A percentile compares a stretch with the other conserved stretches of the same genome.
These are phyloP conservation scores for Hypolimnas misippus DNA, from an alignment of 2,888 invertebrate species.

Conservation along the genomic window DNA sequence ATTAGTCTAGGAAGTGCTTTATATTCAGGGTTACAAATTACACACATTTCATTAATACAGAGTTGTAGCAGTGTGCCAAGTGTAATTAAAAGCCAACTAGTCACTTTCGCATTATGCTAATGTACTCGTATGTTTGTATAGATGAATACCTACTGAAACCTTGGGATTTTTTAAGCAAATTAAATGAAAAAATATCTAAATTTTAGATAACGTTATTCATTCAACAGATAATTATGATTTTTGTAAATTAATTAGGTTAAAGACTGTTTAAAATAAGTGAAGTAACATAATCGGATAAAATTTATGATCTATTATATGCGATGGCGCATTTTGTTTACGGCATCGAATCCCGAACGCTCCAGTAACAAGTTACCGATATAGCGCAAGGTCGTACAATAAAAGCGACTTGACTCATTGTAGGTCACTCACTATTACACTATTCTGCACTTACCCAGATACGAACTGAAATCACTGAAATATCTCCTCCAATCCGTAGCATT, in stretches of 20 bases:
- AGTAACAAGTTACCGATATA: constrained; percentile 78
- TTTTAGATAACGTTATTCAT: too few relatives aligned
- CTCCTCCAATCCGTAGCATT: constrained; percentile 74
- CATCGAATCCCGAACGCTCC: constrained; percentile 66
- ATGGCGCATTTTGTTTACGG: constrained; percentile 78
- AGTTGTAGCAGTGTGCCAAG: not conserved
- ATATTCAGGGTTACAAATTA: not conserved
- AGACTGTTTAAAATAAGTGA: not conserved
- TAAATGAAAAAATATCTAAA: too few relatives aligned
- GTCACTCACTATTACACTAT: constrained; percentile 45
- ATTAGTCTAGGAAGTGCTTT: too few relatives aligned
- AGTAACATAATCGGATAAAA: constrained; percentile 30
- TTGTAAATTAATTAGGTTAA: too few relatives aligned
- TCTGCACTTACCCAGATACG: constrained; percentile 78
- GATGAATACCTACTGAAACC: too few relatives aligned
- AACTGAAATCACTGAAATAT: constrained; percentile 80
- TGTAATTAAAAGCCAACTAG: not conserved
- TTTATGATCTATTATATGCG: constrained; percentile 50
- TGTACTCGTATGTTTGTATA: not conserved
- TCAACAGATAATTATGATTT: too few relatives aligned
- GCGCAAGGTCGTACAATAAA: constrained; percentile 77
- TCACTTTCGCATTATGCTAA: not conserved
- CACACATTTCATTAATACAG: not conserved
- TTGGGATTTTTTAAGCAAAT: too few relatives aligned
- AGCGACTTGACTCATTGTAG: constrained; percentile 69